Percentiles rank a stretch among this genome's conserved stretches.
Evolutionary conservation across 2,113 vertebrate genomes (phyloP).

Genomic region (Vireo altiloquus): DNA sequence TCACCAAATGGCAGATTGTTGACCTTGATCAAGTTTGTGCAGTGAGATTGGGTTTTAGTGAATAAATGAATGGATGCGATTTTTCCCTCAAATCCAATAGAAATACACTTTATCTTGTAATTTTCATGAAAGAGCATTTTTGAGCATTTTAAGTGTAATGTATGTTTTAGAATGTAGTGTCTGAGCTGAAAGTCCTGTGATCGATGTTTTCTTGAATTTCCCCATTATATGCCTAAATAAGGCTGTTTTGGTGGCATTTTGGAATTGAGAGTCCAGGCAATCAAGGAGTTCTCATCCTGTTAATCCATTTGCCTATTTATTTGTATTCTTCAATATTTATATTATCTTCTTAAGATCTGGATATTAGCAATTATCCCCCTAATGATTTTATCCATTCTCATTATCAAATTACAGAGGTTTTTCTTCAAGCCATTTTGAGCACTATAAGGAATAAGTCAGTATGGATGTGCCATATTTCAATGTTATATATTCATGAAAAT

Average conservation of each 20-base stretch:
- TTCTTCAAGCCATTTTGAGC: neutral
- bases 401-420: slow-evolving; percentile 13
- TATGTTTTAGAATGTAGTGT: neutral
- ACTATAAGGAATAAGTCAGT: neutral
- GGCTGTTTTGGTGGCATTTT: neutral
- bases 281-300: neutral
- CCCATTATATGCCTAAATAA: neutral
- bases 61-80: neutral
- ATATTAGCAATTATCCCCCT: slow-evolving; percentile 24
- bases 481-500: slow-evolving; percentile 59
- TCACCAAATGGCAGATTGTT: neutral
- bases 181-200: neutral
- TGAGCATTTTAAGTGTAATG: neutral
- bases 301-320: slow-evolving; percentile 33
- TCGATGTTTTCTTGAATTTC: neutral
- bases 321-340: slow-evolving; percentile 22
- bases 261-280: neutral
- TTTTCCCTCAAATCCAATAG: neutral
- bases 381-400: slow-evolving; percentile 30
- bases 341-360: neutral
- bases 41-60: neutral
- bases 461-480: slow-evolving; percentile 9
- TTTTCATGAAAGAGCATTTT: neutral
- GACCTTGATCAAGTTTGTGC: neutral
- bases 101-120: neutral